Evolutionary conservation across 2,888 invertebrate genomes (phyloP).

Genomic region (Himalopsyche anomala): DNA sequence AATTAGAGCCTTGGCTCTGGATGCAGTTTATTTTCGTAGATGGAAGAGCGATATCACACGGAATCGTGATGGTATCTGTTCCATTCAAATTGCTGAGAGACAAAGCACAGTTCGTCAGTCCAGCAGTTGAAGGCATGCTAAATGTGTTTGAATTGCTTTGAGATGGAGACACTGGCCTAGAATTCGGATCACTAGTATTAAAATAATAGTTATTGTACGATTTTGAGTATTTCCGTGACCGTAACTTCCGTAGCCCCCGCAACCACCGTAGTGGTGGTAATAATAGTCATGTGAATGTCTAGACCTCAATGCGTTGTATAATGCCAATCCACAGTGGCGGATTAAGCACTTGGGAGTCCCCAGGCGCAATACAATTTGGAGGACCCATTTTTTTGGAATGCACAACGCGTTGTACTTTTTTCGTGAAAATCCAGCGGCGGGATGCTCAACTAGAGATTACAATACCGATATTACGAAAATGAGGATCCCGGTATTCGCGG

Average conservation of each 20-base stretch:
- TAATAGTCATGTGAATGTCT: constrained; percentile 38
- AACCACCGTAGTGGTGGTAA: constrained; percentile 53
- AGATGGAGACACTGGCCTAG: constrained; percentile 69
- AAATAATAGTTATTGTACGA: constrained; percentile 74
- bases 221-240: constrained; percentile 73
- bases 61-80: constrained; percentile 74
- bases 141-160: background rate
- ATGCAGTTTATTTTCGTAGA: constrained; percentile 51
- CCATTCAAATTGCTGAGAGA: constrained; percentile 71
- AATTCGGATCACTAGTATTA: constrained; percentile 74
- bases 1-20: background rate
- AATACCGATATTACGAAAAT: too few species aligned
- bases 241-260: too few species aligned
- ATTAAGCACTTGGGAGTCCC: too few species aligned
- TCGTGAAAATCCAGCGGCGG: too few species aligned
- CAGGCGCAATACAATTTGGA: too few species aligned
- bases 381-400: too few species aligned
- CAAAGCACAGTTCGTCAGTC: constrained; percentile 74
- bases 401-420: too few species aligned
- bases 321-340: too few species aligned
- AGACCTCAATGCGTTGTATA: constrained; percentile 59
- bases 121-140: constrained; percentile 66
- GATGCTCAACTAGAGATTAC: too few species aligned
- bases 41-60: constrained; percentile 73
- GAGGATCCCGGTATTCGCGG: too few species aligned